These are phyloP conservation scores for Spinibarbus caldwelli DNA, from an alignment of 2,797 vertebrate species.

Conservation along the genomic window DNA sequence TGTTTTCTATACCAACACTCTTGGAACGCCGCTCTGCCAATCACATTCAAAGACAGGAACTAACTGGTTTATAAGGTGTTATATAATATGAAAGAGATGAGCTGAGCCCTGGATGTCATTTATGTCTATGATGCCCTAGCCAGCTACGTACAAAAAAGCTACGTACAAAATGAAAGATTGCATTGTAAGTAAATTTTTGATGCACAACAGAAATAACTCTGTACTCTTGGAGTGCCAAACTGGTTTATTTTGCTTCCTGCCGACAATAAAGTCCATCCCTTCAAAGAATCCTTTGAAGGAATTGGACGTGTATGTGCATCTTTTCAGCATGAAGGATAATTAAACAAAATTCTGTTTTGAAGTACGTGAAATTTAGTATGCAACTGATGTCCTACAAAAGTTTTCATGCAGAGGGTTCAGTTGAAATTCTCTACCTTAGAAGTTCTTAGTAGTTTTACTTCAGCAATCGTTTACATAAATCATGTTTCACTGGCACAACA, in stretches of 20 bases:
- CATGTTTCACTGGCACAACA: neutral
- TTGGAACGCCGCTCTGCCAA: neutral
- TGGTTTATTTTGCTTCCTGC: neutral
- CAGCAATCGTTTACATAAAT: neutral
- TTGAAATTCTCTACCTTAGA: neutral
- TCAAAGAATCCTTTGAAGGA: conserved; percentile 30
- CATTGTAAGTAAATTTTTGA: neutral
- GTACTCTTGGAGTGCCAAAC: neutral
- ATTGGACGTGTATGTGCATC: neutral
- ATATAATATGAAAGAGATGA: neutral
- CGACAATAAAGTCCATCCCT: conserved; percentile 14
- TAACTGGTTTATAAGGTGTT: neutral
- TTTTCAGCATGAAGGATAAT: neutral
- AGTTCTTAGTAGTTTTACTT: neutral
- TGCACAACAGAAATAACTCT: neutral
- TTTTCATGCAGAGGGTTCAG: neutral
- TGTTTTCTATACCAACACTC: neutral
- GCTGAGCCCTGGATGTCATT: neutral
- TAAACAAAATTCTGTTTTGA: conserved; percentile 9
- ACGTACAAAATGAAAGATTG: conserved; percentile 10
- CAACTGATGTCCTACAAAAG: conserved; percentile 17
- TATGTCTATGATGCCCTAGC: neutral
- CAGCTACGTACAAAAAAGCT: neutral
- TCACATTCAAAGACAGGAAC: neutral
- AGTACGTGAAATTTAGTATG: neutral